Conservation (phyloP, 2,888 invertebrate genomes). For the Conops quadrifasciatus region DNA sequence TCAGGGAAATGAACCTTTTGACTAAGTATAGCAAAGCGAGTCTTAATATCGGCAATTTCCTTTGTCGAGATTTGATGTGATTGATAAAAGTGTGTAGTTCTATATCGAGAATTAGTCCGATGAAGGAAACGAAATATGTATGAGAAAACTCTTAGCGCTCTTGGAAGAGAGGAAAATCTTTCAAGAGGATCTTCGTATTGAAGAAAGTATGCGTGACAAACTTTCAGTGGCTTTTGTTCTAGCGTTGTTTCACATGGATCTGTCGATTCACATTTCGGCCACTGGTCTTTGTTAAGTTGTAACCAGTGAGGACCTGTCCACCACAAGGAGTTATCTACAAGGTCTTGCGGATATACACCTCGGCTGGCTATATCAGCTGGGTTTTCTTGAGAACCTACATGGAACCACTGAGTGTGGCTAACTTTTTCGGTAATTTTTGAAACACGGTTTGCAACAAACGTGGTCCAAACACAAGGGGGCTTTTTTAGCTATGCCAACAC, state of each 20-base stretch:
- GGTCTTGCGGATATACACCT: conserved; percentile 33
- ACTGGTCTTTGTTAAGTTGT: background rate
- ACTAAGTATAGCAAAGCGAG: too few relatives aligned
- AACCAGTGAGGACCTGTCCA: conserved; percentile 34
- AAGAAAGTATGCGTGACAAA: too few relatives aligned
- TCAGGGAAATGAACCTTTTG: background rate
- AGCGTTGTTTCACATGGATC: conserved; percentile 27
- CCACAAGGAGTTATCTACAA: conserved; percentile 36
- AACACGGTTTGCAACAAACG: conserved; percentile 37
- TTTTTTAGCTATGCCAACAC: conserved; percentile 33
- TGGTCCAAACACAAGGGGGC: conserved; percentile 35
- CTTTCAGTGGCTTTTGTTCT: too few relatives aligned
- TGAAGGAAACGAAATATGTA: background rate
- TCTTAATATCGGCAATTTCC: too few relatives aligned
- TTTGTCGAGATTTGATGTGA: background rate
- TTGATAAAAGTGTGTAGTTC: background rate
- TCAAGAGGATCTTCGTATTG: too few relatives aligned
- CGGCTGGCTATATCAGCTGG: conserved; percentile 40
- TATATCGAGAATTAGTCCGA: background rate
- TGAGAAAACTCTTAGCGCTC: background rate
- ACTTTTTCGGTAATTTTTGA: conserved; percentile 30
- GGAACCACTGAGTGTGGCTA: conserved; percentile 31
- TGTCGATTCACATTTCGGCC: background rate
- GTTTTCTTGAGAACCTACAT: conserved; percentile 37
- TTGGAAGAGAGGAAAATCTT: too few relatives aligned